Base-by-base conservation (phyloP, 2,113 vertebrate genomes). In the Hippopotamus amphibius region DNA sequence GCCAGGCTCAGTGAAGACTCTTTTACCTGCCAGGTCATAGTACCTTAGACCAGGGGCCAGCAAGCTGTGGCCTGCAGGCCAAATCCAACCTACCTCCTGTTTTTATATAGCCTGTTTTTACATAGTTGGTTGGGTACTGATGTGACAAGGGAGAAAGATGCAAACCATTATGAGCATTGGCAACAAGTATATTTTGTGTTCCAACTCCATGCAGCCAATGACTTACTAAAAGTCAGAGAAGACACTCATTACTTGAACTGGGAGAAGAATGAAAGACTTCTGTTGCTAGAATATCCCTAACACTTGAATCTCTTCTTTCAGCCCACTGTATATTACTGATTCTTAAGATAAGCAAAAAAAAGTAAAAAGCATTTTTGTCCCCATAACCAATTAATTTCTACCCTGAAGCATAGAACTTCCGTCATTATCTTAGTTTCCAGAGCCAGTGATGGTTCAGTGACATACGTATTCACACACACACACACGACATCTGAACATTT, bases 341-440 rank as follows among this genome's bases (percentile, higher is more conserved):
- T 88, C 85, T 66, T 96, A 59, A 77, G 59, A 61, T 33, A 87
- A 93, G 30, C n/a, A 12, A 30, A 57, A 68, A 33, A 53, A n/a
- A 69, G 19, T 6, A 74, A 68, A 33, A 80, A 0, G 0, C 55
- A 95, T 80, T 94, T 68, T 82, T 96, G 1, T 5, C 86, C 30
- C 50, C 63, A 28, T 33, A 96, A 72, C 46, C 95, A 97, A 89
- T 94, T 16, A 14, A 48, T 26, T 82, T 95, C 61, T 92, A 24
- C 71, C 93, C 83, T 72, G 68, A 97, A 98, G 93, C 80, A 43
- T 66, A 97, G 93, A 74, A 96, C 85, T 88, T 90, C 41, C 97
- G n/a, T 59, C 16, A 15, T 74, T 97, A 69, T 86, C 4, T 79
- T 71, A 95, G 72, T 93, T 66, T 92, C 41, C 9, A 37, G 91